Evolutionary conservation across 2,888 invertebrate genomes (phyloP).

Genomic region (Cotesia congregata): DNA sequence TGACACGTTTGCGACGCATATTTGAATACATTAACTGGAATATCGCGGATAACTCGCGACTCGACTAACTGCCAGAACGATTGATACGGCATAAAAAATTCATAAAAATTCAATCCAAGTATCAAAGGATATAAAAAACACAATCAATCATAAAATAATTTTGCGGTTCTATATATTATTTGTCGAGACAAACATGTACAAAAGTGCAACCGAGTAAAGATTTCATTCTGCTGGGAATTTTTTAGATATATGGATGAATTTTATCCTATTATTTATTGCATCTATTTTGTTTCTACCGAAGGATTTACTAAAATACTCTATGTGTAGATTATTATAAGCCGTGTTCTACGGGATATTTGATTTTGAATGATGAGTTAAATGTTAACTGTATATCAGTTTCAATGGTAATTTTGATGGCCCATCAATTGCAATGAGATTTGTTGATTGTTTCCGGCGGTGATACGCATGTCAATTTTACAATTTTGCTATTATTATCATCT

Average conservation of each 20-base stretch:
- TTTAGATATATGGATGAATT: slow-evolving; percentile 22
- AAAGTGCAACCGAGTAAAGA: background rate
- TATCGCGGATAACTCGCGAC: slow-evolving; percentile 33
- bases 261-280: slow-evolving; percentile 26
- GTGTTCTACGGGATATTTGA: background rate
- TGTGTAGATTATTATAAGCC: slow-evolving; percentile 2
- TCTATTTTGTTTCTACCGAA: slow-evolving; percentile 5
- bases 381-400: slow-evolving; percentile 16
- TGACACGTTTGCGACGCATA: slow-evolving; percentile 43
- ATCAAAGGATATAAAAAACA: slow-evolving; percentile 6
- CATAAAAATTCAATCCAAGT: background rate
- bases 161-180: background rate
- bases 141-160: background rate
- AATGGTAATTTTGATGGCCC: slow-evolving; percentile 25
- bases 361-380: slow-evolving; percentile 18
- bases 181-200: background rate
- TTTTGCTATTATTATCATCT: background rate
- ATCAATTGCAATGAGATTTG: slow-evolving; percentile 28
- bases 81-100: slow-evolving; percentile 30
- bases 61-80: slow-evolving; percentile 30
- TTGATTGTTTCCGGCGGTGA: slow-evolving; percentile 7
- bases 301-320: background rate
- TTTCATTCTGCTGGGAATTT: background rate
- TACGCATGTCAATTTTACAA: background rate
- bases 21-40: slow-evolving; percentile 43